Conservation (phyloP, 2,113 vertebrate species). For the Camelus dromedarius region DNA sequence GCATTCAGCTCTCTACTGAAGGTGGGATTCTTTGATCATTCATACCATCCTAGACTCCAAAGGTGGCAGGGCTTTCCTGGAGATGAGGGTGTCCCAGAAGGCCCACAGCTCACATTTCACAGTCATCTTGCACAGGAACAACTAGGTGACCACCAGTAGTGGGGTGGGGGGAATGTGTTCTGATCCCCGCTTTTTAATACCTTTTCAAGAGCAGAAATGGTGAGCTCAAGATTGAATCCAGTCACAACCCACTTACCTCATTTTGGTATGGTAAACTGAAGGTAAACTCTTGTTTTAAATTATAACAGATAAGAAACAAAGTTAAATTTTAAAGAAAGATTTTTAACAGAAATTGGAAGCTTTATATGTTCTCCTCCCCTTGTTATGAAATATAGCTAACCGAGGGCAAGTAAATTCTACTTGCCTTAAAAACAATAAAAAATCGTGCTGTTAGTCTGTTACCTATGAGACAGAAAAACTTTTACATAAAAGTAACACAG, state of each 20-base stretch:
- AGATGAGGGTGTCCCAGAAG: background rate
- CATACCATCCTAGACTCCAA: background rate
- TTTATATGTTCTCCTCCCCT: background rate
- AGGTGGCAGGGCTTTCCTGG: background rate
- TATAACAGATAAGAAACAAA: background rate
- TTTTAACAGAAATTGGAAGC: background rate
- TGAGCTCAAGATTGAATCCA: background rate
- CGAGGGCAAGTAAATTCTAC: background rate
- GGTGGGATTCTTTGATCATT: background rate
- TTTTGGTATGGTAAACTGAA: background rate
- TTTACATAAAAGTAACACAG: background rate
- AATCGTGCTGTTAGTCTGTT: background rate
- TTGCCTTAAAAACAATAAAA: background rate
- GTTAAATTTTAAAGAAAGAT: background rate
- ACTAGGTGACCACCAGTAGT: no score
- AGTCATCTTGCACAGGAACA: background rate
- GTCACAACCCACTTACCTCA: background rate
- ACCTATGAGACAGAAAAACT: background rate
- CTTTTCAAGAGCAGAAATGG: background rate
- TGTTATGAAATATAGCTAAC: background rate
- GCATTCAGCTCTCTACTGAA: background rate
- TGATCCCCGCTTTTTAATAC: background rate
- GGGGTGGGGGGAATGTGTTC: background rate
- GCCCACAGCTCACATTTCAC: background rate
- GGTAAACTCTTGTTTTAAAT: background rate